Base-by-base conservation (phyloP, 1,140 invertebrate genomes). In the Drosophila bocqueti region DNA sequence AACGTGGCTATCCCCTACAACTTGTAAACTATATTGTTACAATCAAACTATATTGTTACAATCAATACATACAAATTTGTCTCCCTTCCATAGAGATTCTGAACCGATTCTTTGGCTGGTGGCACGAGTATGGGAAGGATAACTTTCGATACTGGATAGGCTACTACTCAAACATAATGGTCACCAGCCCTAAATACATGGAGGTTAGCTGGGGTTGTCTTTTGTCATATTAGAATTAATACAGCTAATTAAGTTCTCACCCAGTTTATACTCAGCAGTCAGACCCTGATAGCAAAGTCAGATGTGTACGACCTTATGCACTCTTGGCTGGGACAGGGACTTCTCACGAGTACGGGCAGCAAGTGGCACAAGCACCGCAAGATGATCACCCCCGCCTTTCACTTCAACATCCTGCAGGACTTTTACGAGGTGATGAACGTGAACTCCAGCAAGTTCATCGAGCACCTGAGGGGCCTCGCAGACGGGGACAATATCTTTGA, bases 331-430 rank as follows among this genome's bases (percentile, higher is more conserved):
- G 93, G 93, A 7, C 66, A 87, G 29, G 93, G 93, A 10, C 69
- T 94, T 16, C 79, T 94, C 2, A 93, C 90, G 2, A 92, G 91
- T 42, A 80, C 79, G 2, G 92, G 86, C 57, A 77, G 68, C 34
- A 87, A 86, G 36, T 93, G 92, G 91, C 68, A 79, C 47, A 91
- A 85, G 52, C 91, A 91, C 50, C 78, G 92, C 18, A 93, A 92
- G 58, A 93, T 93, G 83, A 92, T 98, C 24, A 97, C 97, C 0
- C 97, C 97, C 4, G 95, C 97, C 5, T 98, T 98, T 85, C 97
- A 98, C 93, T 97, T 97, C 89, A 95, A 96, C 77, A 97, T 98
- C 65, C 92, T 97, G 24, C 95, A 97, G 64, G 94, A 96, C 67
- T 97, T 97, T 90, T 69, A 96, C 2, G 93, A 94, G 5, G 93